These are phyloP conservation scores for Hydropotes inermis DNA, from an alignment of 2,113 vertebrate genomes.

Conservation along the genomic window DNA sequence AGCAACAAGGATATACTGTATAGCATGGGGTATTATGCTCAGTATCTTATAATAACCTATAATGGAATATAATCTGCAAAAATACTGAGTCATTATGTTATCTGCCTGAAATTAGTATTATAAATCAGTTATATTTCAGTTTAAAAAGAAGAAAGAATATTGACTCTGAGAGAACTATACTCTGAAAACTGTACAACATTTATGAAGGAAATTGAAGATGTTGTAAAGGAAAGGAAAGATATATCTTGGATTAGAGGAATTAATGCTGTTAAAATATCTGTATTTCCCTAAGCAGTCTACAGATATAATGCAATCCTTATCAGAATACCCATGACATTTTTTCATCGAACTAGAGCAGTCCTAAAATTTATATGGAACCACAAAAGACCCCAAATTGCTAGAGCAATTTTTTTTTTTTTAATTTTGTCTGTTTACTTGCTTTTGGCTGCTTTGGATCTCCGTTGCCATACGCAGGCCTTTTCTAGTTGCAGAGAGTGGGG, in stretches of 20 bases:
- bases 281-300: neutral
- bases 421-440: neutral
- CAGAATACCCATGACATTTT: neutral
- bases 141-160: neutral
- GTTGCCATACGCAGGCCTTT: neutral
- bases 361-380: neutral
- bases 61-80: neutral
- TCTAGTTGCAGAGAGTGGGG: neutral
- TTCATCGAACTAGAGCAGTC: neutral
- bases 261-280: neutral
- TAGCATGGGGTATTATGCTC: neutral
- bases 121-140: neutral
- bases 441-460: neutral
- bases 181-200: neutral
- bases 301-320: neutral
- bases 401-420: neutral
- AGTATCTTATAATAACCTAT: neutral
- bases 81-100: neutral
- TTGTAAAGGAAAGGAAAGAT: neutral
- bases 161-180: neutral
- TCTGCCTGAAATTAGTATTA: neutral
- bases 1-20: neutral
- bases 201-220: neutral
- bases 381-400: neutral
- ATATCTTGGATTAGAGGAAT: neutral